Conservation (phyloP, 2,888 invertebrate species). For the Penaeus monodon region DNA sequence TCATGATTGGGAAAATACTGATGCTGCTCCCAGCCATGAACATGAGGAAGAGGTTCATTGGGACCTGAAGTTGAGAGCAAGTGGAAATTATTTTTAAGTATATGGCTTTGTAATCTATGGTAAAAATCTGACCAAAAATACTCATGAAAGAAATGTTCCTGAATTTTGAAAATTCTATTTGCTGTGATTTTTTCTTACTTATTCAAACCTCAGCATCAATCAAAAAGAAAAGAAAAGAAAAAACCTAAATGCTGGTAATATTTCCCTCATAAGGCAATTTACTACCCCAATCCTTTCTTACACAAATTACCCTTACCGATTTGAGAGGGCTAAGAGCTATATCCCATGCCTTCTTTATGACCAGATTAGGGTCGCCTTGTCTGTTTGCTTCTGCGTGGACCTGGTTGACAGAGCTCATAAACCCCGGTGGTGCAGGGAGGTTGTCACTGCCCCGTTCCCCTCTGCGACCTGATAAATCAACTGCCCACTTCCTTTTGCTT, state of each 20-base stretch:
- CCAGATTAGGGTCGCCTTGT: slow-evolving; percentile 59
- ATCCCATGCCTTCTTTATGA: slow-evolving; percentile 93
- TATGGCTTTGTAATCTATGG: neutral
- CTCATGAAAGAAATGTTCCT: neutral
- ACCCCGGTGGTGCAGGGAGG: slow-evolving; percentile 86
- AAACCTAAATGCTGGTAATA: no score
- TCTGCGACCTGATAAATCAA: slow-evolving; percentile 57
- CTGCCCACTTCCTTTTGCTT: slow-evolving; percentile 50
- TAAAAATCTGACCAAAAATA: neutral
- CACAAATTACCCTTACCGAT: slow-evolving; percentile 75
- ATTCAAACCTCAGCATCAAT: no score
- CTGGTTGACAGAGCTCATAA: slow-evolving; percentile 80
- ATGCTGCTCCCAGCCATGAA: slow-evolving; percentile 99
- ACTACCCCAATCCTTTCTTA: neutral
- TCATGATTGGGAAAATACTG: slow-evolving; percentile 99
- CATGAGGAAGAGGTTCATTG: slow-evolving; percentile 99
- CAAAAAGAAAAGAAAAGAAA: no score
- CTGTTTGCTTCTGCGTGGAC: slow-evolving; percentile 81
- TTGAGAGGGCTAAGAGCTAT: slow-evolving; percentile 94
- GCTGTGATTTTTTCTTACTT: no score
- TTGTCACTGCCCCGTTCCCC: slow-evolving; percentile 70
- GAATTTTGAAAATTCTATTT: no score
- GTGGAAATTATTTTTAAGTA: neutral
- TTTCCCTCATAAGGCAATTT: no score
- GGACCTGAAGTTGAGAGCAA: slow-evolving; percentile 72